Evolutionary conservation across 2,888 invertebrate species (phyloP).

Genomic region (Neoascia interrupta): DNA sequence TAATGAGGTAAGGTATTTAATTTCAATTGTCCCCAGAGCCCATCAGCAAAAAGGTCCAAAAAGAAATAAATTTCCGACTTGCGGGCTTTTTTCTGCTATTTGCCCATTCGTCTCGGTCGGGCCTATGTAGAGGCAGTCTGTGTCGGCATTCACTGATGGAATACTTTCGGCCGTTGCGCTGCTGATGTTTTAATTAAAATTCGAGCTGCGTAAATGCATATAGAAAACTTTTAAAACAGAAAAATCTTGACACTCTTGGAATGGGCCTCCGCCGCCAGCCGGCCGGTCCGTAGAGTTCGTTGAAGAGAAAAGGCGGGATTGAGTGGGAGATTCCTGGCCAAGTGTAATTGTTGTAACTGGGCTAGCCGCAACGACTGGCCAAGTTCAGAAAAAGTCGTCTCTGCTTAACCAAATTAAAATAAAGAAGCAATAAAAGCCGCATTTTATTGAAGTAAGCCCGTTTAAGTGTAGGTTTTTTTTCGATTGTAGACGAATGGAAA

Average conservation of each 20-base stretch:
- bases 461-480: background rate
- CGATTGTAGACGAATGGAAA: too few species aligned
- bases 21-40: background rate
- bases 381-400: constrained; percentile 14
- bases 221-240: constrained; percentile 40
- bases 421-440: constrained; percentile 29
- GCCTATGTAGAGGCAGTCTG: too few species aligned
- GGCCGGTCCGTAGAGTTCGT: background rate
- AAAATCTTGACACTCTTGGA: constrained; percentile 31
- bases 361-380: constrained; percentile 7
- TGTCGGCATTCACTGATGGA: constrained; percentile 29
- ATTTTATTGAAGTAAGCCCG: constrained; percentile 23
- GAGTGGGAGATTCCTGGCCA: constrained; percentile 19
- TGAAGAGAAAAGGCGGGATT: background rate
- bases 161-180: constrained; percentile 30
- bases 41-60: background rate
- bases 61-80: constrained; percentile 25
- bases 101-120: too few species aligned
- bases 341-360: constrained; percentile 49
- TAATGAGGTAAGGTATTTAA: constrained; percentile 14
- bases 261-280: too few species aligned
- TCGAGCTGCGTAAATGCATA: constrained; percentile 45
- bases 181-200: constrained; percentile 45
- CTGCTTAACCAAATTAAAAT: constrained; percentile 42
- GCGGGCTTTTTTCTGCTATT: too few species aligned